Evolutionary conservation across 2,888 invertebrate species (phyloP).

Genomic region (Thalpophila matura): DNA sequence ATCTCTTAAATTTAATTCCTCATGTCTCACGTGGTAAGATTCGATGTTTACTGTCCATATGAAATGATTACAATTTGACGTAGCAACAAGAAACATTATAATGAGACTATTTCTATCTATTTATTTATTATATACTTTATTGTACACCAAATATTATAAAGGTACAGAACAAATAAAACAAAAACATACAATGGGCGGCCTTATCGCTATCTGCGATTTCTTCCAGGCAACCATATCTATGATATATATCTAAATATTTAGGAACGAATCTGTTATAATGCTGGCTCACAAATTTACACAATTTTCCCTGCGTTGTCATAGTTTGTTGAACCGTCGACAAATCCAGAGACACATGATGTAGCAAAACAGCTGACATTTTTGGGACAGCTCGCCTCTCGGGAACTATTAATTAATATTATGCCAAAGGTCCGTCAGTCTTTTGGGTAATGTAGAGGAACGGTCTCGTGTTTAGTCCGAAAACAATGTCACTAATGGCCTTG

Average conservation of each 20-base stretch:
- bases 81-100: background rate
- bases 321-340: slow-evolving; percentile 55
- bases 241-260: slow-evolving; percentile 1
- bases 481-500: slow-evolving; percentile 23
- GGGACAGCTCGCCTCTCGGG: slow-evolving; percentile 46
- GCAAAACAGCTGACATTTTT: slow-evolving; percentile 57
- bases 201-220: no score
- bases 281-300: slow-evolving; percentile 33
- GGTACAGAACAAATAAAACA: no score
- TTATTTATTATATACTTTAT: no score
- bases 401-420: slow-evolving; percentile 58
- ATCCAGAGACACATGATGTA: slow-evolving; percentile 55
- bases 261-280: slow-evolving; percentile 15
- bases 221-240: no score
- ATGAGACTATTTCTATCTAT: no score
- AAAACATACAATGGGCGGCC: no score
- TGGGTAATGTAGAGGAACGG: slow-evolving; percentile 44
- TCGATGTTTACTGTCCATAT: no score
- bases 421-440: slow-evolving; percentile 39
- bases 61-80: no score
- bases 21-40: no score
- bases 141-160: no score
- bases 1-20: no score
- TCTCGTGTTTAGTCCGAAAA: slow-evolving; percentile 32
- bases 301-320: slow-evolving; percentile 37